These are phyloP conservation scores for Agrilus mali DNA, from an alignment of 2,888 invertebrate genomes.

Conservation along the genomic window DNA sequence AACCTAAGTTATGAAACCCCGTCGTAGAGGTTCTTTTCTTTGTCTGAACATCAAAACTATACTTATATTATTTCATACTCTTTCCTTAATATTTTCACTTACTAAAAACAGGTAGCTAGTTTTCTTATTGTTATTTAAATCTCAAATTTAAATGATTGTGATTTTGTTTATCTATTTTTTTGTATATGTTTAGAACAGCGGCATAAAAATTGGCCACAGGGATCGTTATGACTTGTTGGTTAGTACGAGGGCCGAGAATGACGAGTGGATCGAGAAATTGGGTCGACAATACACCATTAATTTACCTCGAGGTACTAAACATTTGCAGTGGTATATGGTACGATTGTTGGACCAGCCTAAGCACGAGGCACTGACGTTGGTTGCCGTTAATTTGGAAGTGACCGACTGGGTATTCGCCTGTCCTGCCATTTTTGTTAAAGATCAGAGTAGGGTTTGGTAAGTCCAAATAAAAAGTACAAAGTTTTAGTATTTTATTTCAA, in stretches of 20 bases:
- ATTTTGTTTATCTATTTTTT: neutral
- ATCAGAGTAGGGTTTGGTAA: constrained; percentile 49
- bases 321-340: constrained; percentile 43
- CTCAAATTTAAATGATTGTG: no score
- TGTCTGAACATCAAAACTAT: no score
- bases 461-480: constrained; percentile 11
- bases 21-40: no score
- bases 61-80: no score
- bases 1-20: no score
- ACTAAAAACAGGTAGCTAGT: no score
- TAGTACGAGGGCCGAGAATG: constrained; percentile 28
- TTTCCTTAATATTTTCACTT: no score
- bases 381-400: constrained; percentile 52
- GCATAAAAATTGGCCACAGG: constrained; percentile 21
- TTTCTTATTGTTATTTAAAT: no score
- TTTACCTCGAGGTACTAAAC: constrained; percentile 22
- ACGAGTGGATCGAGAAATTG: constrained; percentile 40
- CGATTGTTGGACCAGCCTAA: constrained; percentile 41
- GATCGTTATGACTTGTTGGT: constrained; percentile 25
- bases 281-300: constrained; percentile 33
- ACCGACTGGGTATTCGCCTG: constrained; percentile 72
- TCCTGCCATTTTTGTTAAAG: constrained; percentile 42
- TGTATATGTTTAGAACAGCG: constrained; percentile 23
- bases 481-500: neutral
- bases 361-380: constrained; percentile 49